These are phyloP conservation scores for Geococcyx californianus DNA, from an alignment of 2,113 vertebrate species.

Conservation along the genomic window DNA sequence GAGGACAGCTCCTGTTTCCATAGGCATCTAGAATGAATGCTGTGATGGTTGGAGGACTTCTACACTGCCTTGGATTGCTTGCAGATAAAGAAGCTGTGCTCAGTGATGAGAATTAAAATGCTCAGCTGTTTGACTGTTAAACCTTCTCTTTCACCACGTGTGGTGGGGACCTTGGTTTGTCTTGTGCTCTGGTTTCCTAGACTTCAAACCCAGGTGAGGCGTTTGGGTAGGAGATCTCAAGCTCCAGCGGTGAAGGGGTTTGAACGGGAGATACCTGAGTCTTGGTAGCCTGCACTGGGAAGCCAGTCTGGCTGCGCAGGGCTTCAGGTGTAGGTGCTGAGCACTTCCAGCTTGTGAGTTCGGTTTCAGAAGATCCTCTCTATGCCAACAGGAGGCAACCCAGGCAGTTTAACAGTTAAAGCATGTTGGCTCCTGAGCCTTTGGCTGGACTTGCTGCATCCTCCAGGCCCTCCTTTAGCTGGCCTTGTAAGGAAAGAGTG, in stretches of 20 bases:
- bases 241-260: background rate
- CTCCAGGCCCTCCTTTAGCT: background rate
- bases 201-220: background rate
- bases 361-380: background rate
- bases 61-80: fast-evolving
- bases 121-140: background rate
- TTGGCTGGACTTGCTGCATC: fast-evolving
- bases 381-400: too few species aligned
- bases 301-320: background rate
- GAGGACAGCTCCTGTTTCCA: background rate
- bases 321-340: background rate
- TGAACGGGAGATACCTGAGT: background rate
- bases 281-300: background rate
- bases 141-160: background rate
- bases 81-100: background rate
- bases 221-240: background rate
- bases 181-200: background rate
- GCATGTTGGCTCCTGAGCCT: background rate
- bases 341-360: background rate
- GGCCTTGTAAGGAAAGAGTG: background rate
- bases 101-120: background rate
- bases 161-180: background rate
- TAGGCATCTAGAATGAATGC: background rate
- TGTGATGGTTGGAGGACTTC: background rate
- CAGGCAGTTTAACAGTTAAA: fast-evolving